Base-by-base conservation (phyloP, 2,888 invertebrate genomes). In the Andrena fulva region DNA sequence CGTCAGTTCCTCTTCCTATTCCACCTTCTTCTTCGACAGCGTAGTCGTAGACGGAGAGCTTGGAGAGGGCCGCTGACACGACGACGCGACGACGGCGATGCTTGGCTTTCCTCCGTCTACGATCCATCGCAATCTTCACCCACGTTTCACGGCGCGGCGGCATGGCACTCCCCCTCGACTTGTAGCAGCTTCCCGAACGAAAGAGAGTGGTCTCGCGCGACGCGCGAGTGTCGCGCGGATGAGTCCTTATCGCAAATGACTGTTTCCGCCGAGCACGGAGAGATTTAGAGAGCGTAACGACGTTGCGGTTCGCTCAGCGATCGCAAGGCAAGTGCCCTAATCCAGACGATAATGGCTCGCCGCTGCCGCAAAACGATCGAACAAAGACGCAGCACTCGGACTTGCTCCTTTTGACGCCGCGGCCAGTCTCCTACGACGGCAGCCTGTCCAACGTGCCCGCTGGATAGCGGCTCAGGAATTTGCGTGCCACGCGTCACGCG, bases 221-320 rank as follows among this genome's bases (percentile, higher is more conserved):
- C 54, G 71, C 35, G 64, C 86, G 86, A 89, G 33, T 33, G 20
- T 24, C 90, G 89, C 87, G 85, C 86, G 85, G 88, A 89, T 89
- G 87, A 90, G 88, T 90, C 90, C 92, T 93, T 93, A 93, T 93
- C 93, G 92, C 93, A 93, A 93, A 93, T 93, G 92, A 92, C 93
- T 92, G 91, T 89, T 93, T 92, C 91, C 93, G 90, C 84, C 88
- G 88, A 91, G 91, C 87, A 91, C 91, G 92, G 89, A 92, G 91
- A 91, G 91, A 91, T 93, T 93, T 92, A 90, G 90, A 89, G 89
- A 88, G 87, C 90, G 87, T 91, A 91, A 91, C 91, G 90, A 89
- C 90, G 80, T 89, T 85, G 87, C 86, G 87, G 84, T 88, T 89
- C 86, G 79, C 87, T 80, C 87, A 84, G 75, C 85, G 71, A 86